Evolutionary conservation across 1,140 invertebrate genomes (phyloP).

Genomic region (Lepidurus couesii): DNA sequence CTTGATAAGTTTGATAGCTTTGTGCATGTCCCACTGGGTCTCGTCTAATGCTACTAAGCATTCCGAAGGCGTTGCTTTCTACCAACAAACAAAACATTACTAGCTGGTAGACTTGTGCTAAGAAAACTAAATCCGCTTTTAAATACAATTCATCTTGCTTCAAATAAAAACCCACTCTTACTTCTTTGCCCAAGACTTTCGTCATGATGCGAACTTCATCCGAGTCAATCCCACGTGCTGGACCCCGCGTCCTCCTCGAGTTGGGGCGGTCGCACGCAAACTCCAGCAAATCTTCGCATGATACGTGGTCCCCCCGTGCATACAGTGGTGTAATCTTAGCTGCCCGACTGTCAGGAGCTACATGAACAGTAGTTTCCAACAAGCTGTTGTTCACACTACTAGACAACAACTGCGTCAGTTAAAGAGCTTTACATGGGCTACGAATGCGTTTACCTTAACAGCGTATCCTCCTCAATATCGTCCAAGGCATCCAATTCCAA

Average conservation of each 20-base stretch:
- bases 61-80: constrained; percentile 51
- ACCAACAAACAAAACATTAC: constrained; percentile 29
- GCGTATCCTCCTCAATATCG: constrained; percentile 42
- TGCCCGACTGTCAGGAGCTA: neutral
- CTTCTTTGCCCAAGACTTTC: constrained; percentile 77
- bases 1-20: constrained; percentile 78
- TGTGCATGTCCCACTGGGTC: constrained; percentile 80
- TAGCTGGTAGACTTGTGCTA: neutral
- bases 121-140: neutral
- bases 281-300: constrained; percentile 84
- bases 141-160: neutral
- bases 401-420: neutral
- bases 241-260: constrained; percentile 53
- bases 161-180: constrained; percentile 44
- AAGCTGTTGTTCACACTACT: neutral
- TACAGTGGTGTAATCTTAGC: constrained; percentile 41
- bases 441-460: neutral
- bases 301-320: constrained; percentile 64
- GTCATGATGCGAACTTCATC: constrained; percentile 88
- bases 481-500: constrained; percentile 59
- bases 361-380: neutral
- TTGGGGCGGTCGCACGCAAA: constrained; percentile 80
- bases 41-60: constrained; percentile 74
- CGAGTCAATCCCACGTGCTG: constrained; percentile 72
- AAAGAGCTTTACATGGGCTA: too few species aligned